phyloP scores from a whole-genome alignment of 2,797 vertebrate genomes.

The Spondyliosoma cantharus region DNA sequence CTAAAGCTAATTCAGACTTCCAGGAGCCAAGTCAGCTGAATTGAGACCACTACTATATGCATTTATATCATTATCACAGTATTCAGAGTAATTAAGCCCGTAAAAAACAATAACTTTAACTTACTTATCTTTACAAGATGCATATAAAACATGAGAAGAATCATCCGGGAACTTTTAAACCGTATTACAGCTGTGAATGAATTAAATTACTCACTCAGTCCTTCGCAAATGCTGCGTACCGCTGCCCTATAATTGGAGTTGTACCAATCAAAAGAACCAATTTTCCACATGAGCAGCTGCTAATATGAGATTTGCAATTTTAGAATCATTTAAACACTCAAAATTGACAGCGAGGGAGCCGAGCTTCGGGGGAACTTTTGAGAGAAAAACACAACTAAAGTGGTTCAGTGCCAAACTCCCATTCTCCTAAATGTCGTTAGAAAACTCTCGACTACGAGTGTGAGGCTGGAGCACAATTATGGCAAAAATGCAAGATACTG shows the following conservation, averaged over 20 bases:
- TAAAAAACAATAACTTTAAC: neutral
- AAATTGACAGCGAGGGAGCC: constrained; percentile 25
- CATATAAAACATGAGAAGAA: neutral
- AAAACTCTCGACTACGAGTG: neutral
- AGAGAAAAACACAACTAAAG: constrained; percentile 5
- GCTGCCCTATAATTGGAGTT: constrained; percentile 64
- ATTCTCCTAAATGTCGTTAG: neutral
- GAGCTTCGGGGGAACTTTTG: constrained; percentile 17
- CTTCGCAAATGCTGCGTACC: constrained; percentile 10
- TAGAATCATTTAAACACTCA: constrained; percentile 50
- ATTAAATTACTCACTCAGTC: constrained; percentile 42
- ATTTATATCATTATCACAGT: neutral
- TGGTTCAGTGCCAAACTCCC: neutral
- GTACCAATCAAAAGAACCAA: constrained; percentile 67
- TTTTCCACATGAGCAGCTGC: constrained; percentile 75
- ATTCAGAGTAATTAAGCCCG: neutral
- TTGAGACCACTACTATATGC: neutral
- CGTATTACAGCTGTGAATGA: constrained; percentile 29
- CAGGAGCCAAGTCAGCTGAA: neutral
- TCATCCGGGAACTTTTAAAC: constrained; percentile 4
- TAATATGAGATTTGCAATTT: constrained; percentile 63
- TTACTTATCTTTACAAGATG: neutral
- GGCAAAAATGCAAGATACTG: neutral
- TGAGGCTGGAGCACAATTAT: neutral
- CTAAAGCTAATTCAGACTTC: neutral